Evolutionary conservation across 1,140 invertebrate genomes (phyloP).

Genomic region (Bathynomus jamesi): DNA sequence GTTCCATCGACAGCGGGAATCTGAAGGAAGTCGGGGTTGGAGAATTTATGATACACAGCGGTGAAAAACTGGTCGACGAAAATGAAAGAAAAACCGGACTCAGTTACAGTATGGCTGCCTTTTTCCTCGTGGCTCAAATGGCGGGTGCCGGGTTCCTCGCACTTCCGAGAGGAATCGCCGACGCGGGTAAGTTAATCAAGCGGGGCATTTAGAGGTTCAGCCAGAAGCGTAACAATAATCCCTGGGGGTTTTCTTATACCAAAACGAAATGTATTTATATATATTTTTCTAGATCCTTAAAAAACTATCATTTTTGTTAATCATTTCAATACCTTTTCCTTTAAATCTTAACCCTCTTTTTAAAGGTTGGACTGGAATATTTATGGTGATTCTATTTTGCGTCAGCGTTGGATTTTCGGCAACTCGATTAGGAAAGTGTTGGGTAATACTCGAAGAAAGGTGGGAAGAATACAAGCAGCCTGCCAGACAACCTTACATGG

Average conservation of each 20-base stretch:
- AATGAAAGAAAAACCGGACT: not conserved
- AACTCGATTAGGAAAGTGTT: constrained; percentile 56
- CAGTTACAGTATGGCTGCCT: constrained; percentile 3
- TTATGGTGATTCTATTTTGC: constrained; percentile 52
- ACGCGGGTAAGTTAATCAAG: constrained; percentile 36
- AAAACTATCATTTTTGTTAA: too few species aligned
- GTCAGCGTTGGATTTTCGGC: constrained; percentile 53
- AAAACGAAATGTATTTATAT: too few species aligned
- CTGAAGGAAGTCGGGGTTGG: not conserved
- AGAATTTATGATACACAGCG: not conserved
- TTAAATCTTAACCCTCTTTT: too few species aligned
- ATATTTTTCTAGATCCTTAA: too few species aligned
- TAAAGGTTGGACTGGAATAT: constrained; percentile 57
- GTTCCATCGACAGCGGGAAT: not conserved
- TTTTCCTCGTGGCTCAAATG: constrained; percentile 22
- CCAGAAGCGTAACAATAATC: too few species aligned
- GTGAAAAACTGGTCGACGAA: not conserved
- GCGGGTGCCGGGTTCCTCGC: constrained; percentile 23
- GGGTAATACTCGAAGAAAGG: constrained; percentile 60
- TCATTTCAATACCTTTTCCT: too few species aligned
- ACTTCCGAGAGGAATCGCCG: constrained; percentile 5
- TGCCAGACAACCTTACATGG: constrained; percentile 44
- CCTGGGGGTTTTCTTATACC: too few species aligned
- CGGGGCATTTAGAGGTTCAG: too few species aligned
- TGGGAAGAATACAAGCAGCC: constrained; percentile 48